These are phyloP conservation scores for Eupithecia inturbata DNA, from an alignment of 2,888 invertebrate genomes.

Conservation along the genomic window DNA sequence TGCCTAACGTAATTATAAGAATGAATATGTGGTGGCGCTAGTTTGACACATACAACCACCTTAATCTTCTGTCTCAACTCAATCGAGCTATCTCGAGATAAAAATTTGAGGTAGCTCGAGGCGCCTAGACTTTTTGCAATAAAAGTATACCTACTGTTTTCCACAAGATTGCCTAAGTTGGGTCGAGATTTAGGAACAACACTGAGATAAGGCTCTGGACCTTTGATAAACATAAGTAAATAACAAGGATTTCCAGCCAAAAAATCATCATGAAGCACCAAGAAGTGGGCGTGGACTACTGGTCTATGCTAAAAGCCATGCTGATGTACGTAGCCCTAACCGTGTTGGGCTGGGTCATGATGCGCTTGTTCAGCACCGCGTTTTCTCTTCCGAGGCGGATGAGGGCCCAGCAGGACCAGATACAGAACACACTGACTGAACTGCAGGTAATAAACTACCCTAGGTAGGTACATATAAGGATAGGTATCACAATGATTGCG, in stretches of 20 bases:
- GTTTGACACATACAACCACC: too few relatives aligned
- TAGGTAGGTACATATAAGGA: too few relatives aligned
- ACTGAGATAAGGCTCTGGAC: not conserved
- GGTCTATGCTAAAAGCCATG: constrained; percentile 87
- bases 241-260: constrained; percentile 1
- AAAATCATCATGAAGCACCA: constrained; percentile 81
- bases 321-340: constrained; percentile 85
- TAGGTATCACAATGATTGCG: not conserved
- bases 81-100: not conserved
- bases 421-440: constrained; percentile 79
- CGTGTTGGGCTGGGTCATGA: constrained; percentile 86
- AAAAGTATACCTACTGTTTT: not conserved
- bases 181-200: too few relatives aligned
- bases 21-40: too few relatives aligned
- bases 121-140: not conserved
- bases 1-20: too few relatives aligned
- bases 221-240: not conserved
- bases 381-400: constrained; percentile 86
- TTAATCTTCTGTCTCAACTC: not conserved
- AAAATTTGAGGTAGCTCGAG: too few relatives aligned
- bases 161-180: too few relatives aligned
- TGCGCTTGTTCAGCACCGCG: constrained; percentile 86
- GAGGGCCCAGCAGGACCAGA: constrained; percentile 79
- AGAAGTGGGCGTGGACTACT: constrained; percentile 87
- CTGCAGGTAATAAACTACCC: constrained; percentile 59